phyloP scores from a whole-genome alignment of 2,113 vertebrate species.

The Mesitornis unicolor region DNA sequence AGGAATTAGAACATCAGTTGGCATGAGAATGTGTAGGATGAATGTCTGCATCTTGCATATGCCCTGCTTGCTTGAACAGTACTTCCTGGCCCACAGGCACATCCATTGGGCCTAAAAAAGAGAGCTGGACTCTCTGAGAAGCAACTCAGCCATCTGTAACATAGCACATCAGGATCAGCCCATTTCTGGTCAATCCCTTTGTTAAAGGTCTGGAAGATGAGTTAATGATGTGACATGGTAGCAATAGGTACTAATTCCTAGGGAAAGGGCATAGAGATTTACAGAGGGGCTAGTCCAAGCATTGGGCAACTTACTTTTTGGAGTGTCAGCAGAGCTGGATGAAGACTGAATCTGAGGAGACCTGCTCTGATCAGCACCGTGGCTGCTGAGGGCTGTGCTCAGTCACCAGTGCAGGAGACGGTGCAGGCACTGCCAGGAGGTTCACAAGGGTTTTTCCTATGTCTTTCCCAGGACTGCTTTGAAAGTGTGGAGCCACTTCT shows the following conservation, averaged over 20 bases:
- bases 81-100: not conserved
- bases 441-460: not conserved
- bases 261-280: not conserved
- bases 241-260: not conserved
- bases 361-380: rapidly evolving
- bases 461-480: not conserved
- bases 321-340: not conserved
- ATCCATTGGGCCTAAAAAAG: not conserved
- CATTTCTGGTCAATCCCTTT: not conserved
- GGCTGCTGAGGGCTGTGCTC: too few relatives aligned
- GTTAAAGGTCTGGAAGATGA: not conserved
- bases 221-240: not conserved
- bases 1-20: not conserved
- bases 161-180: not conserved
- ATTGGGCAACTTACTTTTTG: not conserved
- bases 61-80: not conserved
- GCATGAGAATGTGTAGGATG: not conserved
- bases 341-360: not conserved
- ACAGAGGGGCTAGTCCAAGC: not conserved
- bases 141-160: not conserved
- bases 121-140: not conserved
- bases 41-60: not conserved
- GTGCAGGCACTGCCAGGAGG: not conserved
- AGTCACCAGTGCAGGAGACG: not conserved
- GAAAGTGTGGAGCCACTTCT: not conserved